Evolutionary conservation across 2,113 vertebrate genomes (phyloP).

Genomic region (Gorsachius goisagi): DNA sequence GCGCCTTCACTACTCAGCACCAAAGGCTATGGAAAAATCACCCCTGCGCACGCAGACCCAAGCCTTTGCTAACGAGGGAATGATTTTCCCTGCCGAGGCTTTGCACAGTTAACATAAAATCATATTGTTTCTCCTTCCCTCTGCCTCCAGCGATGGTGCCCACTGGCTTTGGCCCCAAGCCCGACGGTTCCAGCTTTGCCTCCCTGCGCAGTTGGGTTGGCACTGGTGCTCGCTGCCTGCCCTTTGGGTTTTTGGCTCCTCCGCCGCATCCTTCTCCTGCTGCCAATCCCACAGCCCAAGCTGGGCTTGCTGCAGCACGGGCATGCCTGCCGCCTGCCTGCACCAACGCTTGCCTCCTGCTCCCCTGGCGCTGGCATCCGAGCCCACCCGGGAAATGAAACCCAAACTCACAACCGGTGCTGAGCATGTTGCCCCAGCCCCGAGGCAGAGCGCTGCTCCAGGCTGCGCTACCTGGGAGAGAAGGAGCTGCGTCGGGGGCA

Average conservation of each 20-base stretch:
- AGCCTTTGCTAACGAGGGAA: background rate
- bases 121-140: background rate
- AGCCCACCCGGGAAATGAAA: background rate
- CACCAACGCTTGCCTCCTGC: background rate
- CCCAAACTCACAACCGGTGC: background rate
- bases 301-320: background rate
- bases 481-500: background rate
- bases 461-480: background rate
- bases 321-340: background rate
- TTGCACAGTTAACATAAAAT: background rate
- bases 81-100: background rate
- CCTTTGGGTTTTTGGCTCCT: background rate
- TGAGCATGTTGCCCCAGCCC: background rate
- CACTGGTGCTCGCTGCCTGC: background rate
- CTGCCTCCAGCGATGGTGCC: background rate
- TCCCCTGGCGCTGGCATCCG: background rate
- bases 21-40: background rate
- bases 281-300: background rate
- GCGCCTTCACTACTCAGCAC: background rate
- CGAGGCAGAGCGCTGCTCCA: background rate
- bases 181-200: background rate
- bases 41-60: rapidly evolving
- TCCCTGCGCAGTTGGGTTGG: background rate
- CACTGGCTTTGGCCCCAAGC: background rate
- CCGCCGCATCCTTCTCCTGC: background rate